A percentile compares a stretch with the other conserved stretches of the same genome.
Conservation (phyloP, 1,140 invertebrate genomes). For the Trachymyrmex cornetzi region DNA sequence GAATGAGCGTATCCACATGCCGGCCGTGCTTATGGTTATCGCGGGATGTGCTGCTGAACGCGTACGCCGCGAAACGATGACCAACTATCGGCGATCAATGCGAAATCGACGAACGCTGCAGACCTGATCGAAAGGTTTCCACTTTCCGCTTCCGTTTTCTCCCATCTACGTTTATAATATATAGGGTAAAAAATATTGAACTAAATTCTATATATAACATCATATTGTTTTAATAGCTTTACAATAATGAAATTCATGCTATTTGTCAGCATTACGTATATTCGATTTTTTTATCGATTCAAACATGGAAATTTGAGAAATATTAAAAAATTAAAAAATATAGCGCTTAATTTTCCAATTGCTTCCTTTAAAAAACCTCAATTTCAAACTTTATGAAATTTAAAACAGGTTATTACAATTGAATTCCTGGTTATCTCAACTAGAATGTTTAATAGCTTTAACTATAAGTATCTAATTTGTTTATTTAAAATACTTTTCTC, state of each 20-base stretch:
- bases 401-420: neutral
- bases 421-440: too few species aligned
- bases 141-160: conserved; percentile 10
- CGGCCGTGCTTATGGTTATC: conserved; percentile 62
- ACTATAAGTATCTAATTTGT: too few species aligned
- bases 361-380: neutral
- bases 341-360: neutral
- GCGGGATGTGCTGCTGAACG: neutral
- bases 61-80: conserved; percentile 18
- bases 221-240: neutral
- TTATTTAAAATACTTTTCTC: too few species aligned
- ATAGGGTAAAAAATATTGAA: neutral
- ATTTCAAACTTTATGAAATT: neutral
- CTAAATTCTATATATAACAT: neutral
- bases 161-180: neutral
- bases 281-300: neutral
- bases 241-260: neutral
- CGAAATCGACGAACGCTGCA: conserved; percentile 41
- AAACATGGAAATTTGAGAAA: neutral
- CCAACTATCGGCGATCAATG: neutral
- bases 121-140: conserved; percentile 62
- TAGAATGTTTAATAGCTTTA: too few species aligned
- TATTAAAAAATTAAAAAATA: neutral
- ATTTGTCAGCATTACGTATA: neutral
- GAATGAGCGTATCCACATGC: conserved; percentile 30